phyloP scores from a whole-genome alignment of 2,888 invertebrate species.

The Euzophera pinguis region DNA sequence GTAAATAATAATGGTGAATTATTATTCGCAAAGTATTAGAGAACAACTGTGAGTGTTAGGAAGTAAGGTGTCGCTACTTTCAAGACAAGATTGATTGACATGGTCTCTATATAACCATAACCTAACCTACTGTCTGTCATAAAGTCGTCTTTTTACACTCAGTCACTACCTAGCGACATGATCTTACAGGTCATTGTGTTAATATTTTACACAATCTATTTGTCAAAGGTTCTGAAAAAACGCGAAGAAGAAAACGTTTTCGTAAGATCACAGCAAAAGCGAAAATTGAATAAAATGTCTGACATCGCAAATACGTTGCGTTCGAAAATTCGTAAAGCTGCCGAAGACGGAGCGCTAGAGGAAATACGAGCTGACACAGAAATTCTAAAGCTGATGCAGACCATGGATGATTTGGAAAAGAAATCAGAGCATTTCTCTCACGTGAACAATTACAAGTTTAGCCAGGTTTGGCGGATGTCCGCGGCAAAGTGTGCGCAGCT shows the following conservation, averaged over 20 bases:
- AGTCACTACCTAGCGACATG: no score
- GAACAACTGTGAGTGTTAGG: no score
- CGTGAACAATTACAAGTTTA: slow-evolving; percentile 82
- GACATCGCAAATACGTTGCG: slow-evolving; percentile 84
- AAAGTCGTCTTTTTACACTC: no score
- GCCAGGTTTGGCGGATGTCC: slow-evolving; percentile 71
- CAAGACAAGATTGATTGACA: no score
- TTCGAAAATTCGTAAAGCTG: slow-evolving; percentile 82
- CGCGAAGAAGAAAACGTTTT: slow-evolving; percentile 92
- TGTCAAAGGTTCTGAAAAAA: slow-evolving; percentile 83
- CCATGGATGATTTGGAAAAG: slow-evolving; percentile 84
- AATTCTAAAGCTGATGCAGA: slow-evolving; percentile 82
- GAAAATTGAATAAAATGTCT: slow-evolving; percentile 87
- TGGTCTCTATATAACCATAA: no score
- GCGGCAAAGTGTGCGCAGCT: slow-evolving; percentile 45
- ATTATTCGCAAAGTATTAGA: no score
- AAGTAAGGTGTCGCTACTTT: no score
- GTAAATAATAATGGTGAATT: no score
- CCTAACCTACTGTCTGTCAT: no score
- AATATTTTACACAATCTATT: neutral
- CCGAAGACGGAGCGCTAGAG: slow-evolving; percentile 82
- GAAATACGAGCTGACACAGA: slow-evolving; percentile 85
- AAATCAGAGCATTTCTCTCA: slow-evolving; percentile 84
- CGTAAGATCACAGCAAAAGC: slow-evolving; percentile 88
- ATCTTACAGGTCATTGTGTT: no score